Evolutionary conservation across 2,113 vertebrate species (phyloP), one percentile per base, ranked within the genome.

Genomic region (Collichthys lucidus): DNA sequence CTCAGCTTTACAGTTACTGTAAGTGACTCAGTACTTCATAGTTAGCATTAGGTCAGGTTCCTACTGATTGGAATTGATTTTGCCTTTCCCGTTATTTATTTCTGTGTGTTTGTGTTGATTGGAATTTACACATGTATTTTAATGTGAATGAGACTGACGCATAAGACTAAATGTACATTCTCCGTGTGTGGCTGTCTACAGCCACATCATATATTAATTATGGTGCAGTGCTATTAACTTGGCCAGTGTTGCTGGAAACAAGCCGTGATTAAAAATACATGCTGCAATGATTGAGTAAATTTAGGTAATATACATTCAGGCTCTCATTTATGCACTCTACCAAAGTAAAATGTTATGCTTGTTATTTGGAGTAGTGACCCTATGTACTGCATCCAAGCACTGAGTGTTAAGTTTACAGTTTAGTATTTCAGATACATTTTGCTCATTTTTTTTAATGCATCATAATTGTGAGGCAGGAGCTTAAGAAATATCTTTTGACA

Each of bases 31-130:
- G 81, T 74, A 60, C 55, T 63, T 85, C 66, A 77, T 76, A 60
- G 77, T 88, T 88, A 88, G 79, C 74, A 60, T 77, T 61, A 82
- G 78, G 80, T 84, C 83, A 79, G 82, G 61, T 46, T 84, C 70
- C 66, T 79, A 82, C 79, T 89, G 89, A 92, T 91, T 85, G 79
- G 79, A 92, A 92, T 89, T 86, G 86, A 91, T 91, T 91, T 89
- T 19, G 64, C 53, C 83, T 75, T 86, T 72, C 77, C 66, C 50
- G 56, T 80, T 87, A 68, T 81, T 80, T 67, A 67, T 35, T 71
- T 85, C 52, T 80, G 67, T 79, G 77, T 74, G 70, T 77, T 87
- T 86, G 60, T 73, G 60, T 83, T 90, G 84, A 90, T 88, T 88
- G 64, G 81, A 85, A 83, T 88, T 50, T 68, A 75, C 61, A 63